These are phyloP conservation scores for Benitochromis conjunctus DNA, from an alignment of 2,113 vertebrate genomes.

Conservation along the genomic window DNA sequence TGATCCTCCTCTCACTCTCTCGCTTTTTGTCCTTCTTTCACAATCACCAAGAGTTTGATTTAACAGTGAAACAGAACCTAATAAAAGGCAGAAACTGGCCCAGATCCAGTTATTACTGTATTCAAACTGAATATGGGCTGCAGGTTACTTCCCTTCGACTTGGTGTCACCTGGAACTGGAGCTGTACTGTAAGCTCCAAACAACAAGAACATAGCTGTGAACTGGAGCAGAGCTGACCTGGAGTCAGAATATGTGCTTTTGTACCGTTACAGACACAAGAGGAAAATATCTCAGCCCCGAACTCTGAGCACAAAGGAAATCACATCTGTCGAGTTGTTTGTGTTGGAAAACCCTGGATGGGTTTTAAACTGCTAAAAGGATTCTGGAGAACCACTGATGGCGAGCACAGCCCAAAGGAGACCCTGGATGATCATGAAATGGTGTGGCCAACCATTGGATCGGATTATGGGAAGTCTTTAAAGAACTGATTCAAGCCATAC, in stretches of 20 bases:
- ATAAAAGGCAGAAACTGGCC: fast-evolving
- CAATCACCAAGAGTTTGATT: fast-evolving
- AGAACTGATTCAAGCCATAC: neutral
- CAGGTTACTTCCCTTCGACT: too few species aligned
- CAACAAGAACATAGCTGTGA: too few species aligned
- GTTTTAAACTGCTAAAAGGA: neutral
- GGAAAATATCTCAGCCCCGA: too few species aligned
- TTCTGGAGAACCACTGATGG: neutral
- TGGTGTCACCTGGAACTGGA: too few species aligned
- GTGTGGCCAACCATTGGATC: fast-evolving
- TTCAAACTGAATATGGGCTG: too few species aligned
- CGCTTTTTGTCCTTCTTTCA: neutral
- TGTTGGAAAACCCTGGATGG: neutral
- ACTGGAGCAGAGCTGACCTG: too few species aligned
- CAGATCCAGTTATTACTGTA: too few species aligned
- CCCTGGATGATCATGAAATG: neutral
- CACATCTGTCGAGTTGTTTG: neutral
- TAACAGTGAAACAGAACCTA: too few species aligned
- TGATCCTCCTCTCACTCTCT: neutral
- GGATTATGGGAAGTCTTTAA: neutral
- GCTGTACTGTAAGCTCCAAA: too few species aligned
- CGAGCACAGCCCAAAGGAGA: fast-evolving
- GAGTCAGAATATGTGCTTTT: too few species aligned
- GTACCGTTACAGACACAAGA: too few species aligned
- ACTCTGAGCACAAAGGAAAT: neutral